These are phyloP conservation scores for Terebella lapidaria DNA, from an alignment of 2,888 invertebrate species.

Conservation along the genomic window DNA sequence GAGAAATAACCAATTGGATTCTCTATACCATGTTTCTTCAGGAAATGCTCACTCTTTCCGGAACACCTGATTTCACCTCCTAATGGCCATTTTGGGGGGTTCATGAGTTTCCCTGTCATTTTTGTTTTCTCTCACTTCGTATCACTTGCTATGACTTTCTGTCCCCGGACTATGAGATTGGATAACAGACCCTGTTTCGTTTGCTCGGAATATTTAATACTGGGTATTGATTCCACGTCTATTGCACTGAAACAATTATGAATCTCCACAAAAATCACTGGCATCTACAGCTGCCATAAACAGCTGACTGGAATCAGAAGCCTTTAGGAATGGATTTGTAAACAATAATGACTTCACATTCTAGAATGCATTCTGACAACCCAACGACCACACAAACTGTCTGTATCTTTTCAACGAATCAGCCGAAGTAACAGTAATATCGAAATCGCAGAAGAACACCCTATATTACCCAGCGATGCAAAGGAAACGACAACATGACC, in stretches of 20 bases:
- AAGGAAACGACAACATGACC: background rate
- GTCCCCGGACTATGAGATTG: too few relatives aligned
- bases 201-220: too few relatives aligned
- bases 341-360: background rate
- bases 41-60: too few relatives aligned
- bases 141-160: too few relatives aligned
- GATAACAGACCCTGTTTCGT: too few relatives aligned
- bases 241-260: background rate
- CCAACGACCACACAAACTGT: slow-evolving; percentile 8
- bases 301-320: background rate
- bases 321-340: background rate
- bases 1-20: slow-evolving; percentile 7
- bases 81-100: too few relatives aligned
- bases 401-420: too few relatives aligned
- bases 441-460: background rate
- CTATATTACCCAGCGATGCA: background rate
- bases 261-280: background rate
- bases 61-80: too few relatives aligned
- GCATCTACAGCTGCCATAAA: background rate
- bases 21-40: background rate
- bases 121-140: too few relatives aligned
- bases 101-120: too few relatives aligned
- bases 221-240: too few relatives aligned
- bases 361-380: background rate
- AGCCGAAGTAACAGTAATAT: background rate